Base-by-base conservation (phyloP, 2,888 invertebrate species). In the Pycnomerus fuliginosus region DNA sequence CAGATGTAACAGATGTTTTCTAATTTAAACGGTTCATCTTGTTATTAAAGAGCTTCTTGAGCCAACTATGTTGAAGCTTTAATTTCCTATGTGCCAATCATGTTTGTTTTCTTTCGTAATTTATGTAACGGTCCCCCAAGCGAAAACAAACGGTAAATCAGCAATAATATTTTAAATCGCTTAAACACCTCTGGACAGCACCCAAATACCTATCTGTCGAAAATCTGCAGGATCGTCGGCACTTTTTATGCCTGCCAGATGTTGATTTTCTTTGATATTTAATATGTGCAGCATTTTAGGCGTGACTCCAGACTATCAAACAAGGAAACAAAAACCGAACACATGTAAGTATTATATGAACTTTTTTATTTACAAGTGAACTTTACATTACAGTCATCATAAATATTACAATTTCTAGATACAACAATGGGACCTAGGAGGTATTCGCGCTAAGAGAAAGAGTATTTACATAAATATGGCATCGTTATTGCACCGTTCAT, bases 311-410 rank as follows among this genome's bases (percentile, higher is more conserved):
- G 48, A 48, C 55, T 53, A 54, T 52, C 52, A 56, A 52, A 48
- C 37, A 31, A 30, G 36, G 38, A 37, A 40, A 41, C 45, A 47
- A 51, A 54, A 53, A 52, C 28, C 16, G 41, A 44, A 17, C 29
- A 31, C 32, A 40, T 39, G 47, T 28, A 45, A 31, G 35, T 48
- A 54, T 40, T 45, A 51, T 54, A 46, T 48, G 50, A 49, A 49
- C 37, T 45, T 35, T 49, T 55, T 58, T 61, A 61, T 61, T 56
- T 60, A 61, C 61, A 61, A 49, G 50, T 50, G 40, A 47, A 53
- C 50, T 51, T 56, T 55, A 52, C 53, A n/a, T n/a, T n/a, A n/a
- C n/a, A n/a, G n/a, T n/a, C n/a, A n/a, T n/a, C n/a, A n/a, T n/a
- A n/a, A n/a, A n/a, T n/a, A n/a, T n/a, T 57, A 57, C 56, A 56